phyloP scores from a whole-genome alignment of 2,888 invertebrate genomes.

The Cephalotes varians region DNA sequence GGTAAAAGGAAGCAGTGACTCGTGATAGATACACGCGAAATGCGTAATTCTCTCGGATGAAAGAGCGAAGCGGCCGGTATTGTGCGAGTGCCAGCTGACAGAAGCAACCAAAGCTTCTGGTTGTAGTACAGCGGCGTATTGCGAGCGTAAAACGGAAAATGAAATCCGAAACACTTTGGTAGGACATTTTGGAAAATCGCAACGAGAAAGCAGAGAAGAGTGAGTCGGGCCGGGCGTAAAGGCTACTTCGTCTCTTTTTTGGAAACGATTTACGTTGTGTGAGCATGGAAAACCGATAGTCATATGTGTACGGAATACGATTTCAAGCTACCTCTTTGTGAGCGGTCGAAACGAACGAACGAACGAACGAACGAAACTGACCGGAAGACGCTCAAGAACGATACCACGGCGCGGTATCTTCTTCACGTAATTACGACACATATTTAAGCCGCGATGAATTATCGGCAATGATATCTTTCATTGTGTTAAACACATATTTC shows the following conservation, averaged over 20 bases:
- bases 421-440: conserved; percentile 45
- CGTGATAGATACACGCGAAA: conserved; percentile 64
- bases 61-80: conserved; percentile 45
- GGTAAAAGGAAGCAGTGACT: conserved; percentile 47
- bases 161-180: conserved; percentile 62
- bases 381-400: conserved; percentile 19
- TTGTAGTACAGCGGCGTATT: conserved; percentile 59
- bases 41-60: conserved; percentile 63
- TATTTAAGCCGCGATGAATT: conserved; percentile 68
- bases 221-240: conserved; percentile 38
- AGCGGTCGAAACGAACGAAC: conserved; percentile 27
- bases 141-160: conserved; percentile 72
- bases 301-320: conserved; percentile 41
- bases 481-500: conserved; percentile 73
- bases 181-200: conserved; percentile 39
- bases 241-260: conserved; percentile 47
- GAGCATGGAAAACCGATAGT: conserved; percentile 36
- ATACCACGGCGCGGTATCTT: background rate
- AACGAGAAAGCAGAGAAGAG: conserved; percentile 11
- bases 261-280: conserved; percentile 40
- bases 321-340: conserved; percentile 31
- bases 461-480: conserved; percentile 66
- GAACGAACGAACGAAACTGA: background rate
- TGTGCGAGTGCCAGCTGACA: conserved; percentile 62
- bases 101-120: conserved; percentile 70